phyloP scores from a whole-genome alignment of 2,888 invertebrate species.

The Pyrochroa serraticornis region DNA sequence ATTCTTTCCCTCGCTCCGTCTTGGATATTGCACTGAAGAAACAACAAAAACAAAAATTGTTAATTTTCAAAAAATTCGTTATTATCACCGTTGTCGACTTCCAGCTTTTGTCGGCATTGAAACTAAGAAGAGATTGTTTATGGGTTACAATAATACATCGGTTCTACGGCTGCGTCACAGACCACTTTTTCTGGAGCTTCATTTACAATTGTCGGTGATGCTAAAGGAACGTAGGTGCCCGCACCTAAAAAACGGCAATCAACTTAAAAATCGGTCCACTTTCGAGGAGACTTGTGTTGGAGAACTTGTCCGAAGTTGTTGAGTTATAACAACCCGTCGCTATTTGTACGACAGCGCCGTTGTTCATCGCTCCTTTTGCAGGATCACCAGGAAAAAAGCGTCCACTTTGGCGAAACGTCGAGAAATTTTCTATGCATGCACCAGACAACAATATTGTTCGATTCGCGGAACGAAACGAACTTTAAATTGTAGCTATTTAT shows the following conservation, averaged over 20 bases:
- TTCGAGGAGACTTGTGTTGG: not conserved
- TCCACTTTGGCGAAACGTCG: too few species aligned
- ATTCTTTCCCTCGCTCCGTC: slow-evolving; percentile 9
- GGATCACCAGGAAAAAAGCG: too few species aligned
- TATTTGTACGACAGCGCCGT: slow-evolving; percentile 5
- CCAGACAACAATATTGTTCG: not conserved
- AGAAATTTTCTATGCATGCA: not conserved
- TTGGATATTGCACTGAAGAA: slow-evolving; percentile 40
- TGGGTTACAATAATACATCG: slow-evolving; percentile 19
- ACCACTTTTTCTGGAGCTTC: slow-evolving; percentile 15
- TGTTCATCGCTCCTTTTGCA: not conserved
- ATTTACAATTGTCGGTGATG: slow-evolving; percentile 16
- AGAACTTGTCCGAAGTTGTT: slow-evolving; percentile 15
- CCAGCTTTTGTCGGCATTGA: too few species aligned
- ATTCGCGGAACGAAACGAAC: not conserved
- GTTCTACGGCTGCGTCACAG: slow-evolving; percentile 5
- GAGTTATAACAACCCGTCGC: slow-evolving; percentile 15
- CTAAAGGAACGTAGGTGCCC: slow-evolving; percentile 2
- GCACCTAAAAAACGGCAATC: slow-evolving; percentile 12
- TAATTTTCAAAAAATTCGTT: too few species aligned
- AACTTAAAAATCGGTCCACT: slow-evolving; percentile 18
- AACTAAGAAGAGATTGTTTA: slow-evolving; percentile 9
- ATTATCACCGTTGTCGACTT: too few species aligned
- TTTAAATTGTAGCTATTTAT: too few species aligned
- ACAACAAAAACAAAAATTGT: slow-evolving; percentile 41